These are phyloP conservation scores for Lasioglossum calceatum DNA, from an alignment of 2,888 invertebrate genomes.

Conservation along the genomic window DNA sequence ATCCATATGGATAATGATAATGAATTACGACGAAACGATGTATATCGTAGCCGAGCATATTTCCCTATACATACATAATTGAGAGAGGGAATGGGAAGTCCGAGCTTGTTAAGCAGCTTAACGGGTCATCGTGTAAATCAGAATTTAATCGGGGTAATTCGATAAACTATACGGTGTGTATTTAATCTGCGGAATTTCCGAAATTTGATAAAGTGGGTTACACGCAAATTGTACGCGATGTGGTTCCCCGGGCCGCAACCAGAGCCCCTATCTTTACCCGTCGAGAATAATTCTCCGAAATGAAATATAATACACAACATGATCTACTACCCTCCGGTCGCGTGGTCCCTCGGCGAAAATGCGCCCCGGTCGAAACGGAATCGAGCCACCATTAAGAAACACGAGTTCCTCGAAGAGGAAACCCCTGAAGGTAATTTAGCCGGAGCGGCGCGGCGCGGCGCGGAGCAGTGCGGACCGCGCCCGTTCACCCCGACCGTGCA, in stretches of 20 bases:
- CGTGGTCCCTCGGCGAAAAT: conserved; percentile 14
- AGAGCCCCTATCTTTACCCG: neutral
- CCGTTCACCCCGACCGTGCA: conserved; percentile 30
- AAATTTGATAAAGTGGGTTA: neutral
- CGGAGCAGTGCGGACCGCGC: neutral
- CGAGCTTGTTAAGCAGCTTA: neutral
- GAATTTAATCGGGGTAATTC: neutral
- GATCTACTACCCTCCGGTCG: conserved; percentile 23
- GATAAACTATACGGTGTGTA: neutral
- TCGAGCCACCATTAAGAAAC: conserved; percentile 58
- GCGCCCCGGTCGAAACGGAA: conserved; percentile 40
- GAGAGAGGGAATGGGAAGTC: neutral
- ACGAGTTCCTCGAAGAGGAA: conserved; percentile 56
- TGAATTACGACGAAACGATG: neutral
- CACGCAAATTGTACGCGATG: neutral
- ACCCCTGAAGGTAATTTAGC: conserved; percentile 57
- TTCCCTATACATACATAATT: neutral
- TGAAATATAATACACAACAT: conserved; percentile 48
- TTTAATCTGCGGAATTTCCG: neutral
- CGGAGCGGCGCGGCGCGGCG: neutral
- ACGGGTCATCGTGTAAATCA: neutral
- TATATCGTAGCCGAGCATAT: neutral
- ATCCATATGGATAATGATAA: neutral
- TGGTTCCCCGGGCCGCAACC: neutral
- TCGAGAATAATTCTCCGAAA: conserved; percentile 4